Evolutionary conservation across 1,140 invertebrate species (phyloP).

Genomic region (Drosophila sproati): DNA sequence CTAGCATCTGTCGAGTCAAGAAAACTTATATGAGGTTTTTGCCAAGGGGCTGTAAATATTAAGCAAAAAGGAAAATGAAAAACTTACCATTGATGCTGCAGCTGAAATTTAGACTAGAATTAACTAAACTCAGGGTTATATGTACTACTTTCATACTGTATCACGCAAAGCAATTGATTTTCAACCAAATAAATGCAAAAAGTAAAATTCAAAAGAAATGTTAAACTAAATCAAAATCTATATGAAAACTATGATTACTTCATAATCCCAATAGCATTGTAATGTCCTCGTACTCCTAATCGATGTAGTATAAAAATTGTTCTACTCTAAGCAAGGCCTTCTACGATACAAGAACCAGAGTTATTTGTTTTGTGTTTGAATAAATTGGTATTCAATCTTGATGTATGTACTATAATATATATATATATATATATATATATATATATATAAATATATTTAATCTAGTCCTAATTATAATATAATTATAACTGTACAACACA

Average conservation of each 20-base stretch:
- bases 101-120: slow-evolving; percentile 61
- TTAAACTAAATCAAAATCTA: slow-evolving; percentile 66
- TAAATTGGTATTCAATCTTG: slow-evolving; percentile 60
- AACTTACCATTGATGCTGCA: slow-evolving; percentile 36
- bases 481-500: slow-evolving; percentile 72
- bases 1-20: slow-evolving; percentile 64
- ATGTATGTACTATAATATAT: slow-evolving; percentile 54
- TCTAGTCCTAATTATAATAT: slow-evolving; percentile 81
- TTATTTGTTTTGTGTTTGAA: slow-evolving; percentile 66
- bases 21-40: slow-evolving; percentile 46
- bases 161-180: slow-evolving; percentile 52
- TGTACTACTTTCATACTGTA: slow-evolving; percentile 36
- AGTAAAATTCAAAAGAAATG: slow-evolving; percentile 20
- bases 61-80: slow-evolving; percentile 19
- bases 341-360: slow-evolving; percentile 37
- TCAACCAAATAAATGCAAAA: slow-evolving; percentile 11
- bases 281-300: slow-evolving; percentile 19
- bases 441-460: slow-evolving; percentile 63
- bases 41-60: slow-evolving; percentile 59
- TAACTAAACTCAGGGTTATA: slow-evolving; percentile 76
- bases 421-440: slow-evolving; percentile 65
- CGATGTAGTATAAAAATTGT: slow-evolving; percentile 58
- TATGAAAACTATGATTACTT: slow-evolving; percentile 23
- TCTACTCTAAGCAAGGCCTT: slow-evolving; percentile 38
- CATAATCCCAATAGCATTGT: slow-evolving; percentile 19